Conservation (phyloP, 1,140 invertebrate species). For the Nymphalis io region DNA sequence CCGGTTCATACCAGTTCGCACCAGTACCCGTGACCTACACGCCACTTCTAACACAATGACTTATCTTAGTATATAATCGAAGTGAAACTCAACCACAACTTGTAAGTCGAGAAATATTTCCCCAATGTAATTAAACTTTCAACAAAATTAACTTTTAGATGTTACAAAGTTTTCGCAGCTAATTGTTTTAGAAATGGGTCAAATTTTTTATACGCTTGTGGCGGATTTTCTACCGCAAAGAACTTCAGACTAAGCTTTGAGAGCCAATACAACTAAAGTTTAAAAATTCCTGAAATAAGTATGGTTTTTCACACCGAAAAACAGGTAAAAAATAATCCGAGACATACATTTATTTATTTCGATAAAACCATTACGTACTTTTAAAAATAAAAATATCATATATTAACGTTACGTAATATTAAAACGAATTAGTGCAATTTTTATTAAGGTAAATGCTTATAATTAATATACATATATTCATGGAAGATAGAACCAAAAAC, state of each 20-base stretch:
- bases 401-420: no score
- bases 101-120: slow-evolving; percentile 20
- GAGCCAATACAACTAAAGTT: background rate
- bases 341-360: no score
- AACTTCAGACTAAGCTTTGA: background rate
- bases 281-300: no score
- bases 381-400: no score
- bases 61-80: slow-evolving; percentile 1
- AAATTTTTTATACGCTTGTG: slow-evolving; percentile 9
- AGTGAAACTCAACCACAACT: slow-evolving; percentile 18
- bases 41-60: background rate
- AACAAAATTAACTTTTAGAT: slow-evolving; percentile 28
- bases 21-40: background rate
- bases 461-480: no score
- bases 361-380: no score
- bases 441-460: no score
- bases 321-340: no score
- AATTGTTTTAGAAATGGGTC: slow-evolving; percentile 27
- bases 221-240: background rate
- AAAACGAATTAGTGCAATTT: no score
- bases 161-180: slow-evolving; percentile 26
- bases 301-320: no score
- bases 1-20: no score
- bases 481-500: no score
- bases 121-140: slow-evolving; percentile 34